Conservation (phyloP, 2,797 vertebrate genomes). For the Lacerta viridis region DNA sequence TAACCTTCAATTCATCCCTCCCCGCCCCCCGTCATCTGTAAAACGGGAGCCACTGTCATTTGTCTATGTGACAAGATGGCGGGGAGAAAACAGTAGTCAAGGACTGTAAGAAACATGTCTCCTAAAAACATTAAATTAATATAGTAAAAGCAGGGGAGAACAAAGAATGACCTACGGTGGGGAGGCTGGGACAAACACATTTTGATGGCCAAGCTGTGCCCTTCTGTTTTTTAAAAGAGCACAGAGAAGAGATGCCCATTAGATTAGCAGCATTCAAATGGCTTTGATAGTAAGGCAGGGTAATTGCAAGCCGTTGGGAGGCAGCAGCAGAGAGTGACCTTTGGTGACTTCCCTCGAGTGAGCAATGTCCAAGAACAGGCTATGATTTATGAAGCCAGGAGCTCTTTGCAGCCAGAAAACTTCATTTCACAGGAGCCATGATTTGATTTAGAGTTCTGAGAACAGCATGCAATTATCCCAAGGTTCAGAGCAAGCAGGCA, state of each 20-base stretch:
- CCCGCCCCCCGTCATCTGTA: too few relatives aligned
- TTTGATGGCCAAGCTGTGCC: neutral
- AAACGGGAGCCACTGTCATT: neutral
- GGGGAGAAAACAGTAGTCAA: neutral
- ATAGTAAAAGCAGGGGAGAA: constrained; percentile 20
- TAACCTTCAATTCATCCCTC: neutral
- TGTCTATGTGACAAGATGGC: neutral
- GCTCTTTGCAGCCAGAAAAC: constrained; percentile 70
- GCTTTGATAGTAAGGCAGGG: neutral
- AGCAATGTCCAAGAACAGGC: rapidly evolving
- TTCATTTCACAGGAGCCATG: constrained; percentile 77
- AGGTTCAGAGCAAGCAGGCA: constrained; percentile 52
- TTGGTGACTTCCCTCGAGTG: neutral
- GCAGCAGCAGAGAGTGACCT: constrained; percentile 31
- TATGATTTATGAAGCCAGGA: constrained; percentile 63
- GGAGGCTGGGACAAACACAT: neutral
- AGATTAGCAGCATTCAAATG: neutral
- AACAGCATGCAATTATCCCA: constrained; percentile 74
- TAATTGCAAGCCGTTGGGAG: constrained; percentile 9
- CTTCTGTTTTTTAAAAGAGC: neutral
- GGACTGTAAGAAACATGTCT: neutral
- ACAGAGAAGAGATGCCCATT: rapidly evolving
- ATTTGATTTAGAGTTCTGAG: constrained; percentile 80
- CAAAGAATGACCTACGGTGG: neutral
- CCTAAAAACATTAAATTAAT: neutral